phyloP scores from a whole-genome alignment of 2,113 vertebrate species.

The Ceratotherium simum region DNA sequence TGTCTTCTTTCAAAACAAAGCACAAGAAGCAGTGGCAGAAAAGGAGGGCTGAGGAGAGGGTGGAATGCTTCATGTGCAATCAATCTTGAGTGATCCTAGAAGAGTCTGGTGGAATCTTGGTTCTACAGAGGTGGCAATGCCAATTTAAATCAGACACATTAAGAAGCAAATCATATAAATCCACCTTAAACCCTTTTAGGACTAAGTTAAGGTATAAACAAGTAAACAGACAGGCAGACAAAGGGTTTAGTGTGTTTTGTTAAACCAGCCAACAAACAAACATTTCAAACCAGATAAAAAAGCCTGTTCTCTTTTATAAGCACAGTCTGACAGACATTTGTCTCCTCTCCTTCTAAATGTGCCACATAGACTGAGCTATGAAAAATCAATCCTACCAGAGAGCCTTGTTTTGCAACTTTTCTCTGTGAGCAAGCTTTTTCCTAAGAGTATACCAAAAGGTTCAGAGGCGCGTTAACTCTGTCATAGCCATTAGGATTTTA shows the following conservation, averaged over 20 bases:
- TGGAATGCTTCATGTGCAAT: neutral
- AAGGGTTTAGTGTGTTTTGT: neutral
- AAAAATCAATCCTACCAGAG: constrained; percentile 5
- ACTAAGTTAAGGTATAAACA: neutral
- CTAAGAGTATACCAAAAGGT: neutral
- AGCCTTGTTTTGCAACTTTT: constrained; percentile 27
- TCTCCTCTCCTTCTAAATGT: neutral
- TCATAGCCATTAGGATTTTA: neutral
- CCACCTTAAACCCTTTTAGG: neutral
- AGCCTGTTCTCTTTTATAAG: neutral
- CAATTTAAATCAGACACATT: constrained; percentile 7
- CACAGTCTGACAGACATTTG: neutral
- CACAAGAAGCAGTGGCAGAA: neutral
- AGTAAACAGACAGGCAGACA: neutral
- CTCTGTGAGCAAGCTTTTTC: neutral
- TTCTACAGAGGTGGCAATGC: neutral
- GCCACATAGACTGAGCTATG: neutral
- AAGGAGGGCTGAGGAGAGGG: neutral
- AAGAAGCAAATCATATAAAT: constrained; percentile 16
- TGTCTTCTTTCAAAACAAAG: constrained; percentile 41
- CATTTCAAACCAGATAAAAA: neutral
- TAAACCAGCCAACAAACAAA: constrained; percentile 23
- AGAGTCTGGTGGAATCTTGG: neutral
- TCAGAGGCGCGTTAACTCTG: constrained; percentile 27
- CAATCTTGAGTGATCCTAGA: neutral